These are phyloP conservation scores for Siderastrea radians DNA, from an alignment of 92 coral and sea anemone genomes.

Conservation along the genomic window DNA sequence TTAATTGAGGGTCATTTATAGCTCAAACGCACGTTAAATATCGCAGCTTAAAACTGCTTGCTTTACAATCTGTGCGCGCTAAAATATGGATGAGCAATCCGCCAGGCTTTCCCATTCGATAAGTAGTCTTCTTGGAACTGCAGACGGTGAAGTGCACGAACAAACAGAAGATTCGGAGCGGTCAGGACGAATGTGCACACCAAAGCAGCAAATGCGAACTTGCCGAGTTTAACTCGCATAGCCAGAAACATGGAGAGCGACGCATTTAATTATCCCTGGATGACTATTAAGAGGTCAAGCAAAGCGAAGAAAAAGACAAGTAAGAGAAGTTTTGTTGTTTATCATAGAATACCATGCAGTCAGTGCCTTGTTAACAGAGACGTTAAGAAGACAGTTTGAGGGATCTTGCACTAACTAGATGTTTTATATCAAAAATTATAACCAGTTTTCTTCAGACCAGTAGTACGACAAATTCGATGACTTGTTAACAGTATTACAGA, in stretches of 20 bases:
- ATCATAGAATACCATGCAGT: not conserved
- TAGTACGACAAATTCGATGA: not conserved
- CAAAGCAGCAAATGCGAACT: not conserved
- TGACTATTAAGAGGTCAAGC: not conserved
- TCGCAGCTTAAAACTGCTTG: not conserved
- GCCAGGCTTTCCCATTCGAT: slow-evolving; percentile 39
- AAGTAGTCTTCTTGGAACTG: slow-evolving; percentile 13
- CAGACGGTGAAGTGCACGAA: not conserved
- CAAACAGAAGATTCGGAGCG: not conserved
- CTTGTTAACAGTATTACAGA: not conserved
- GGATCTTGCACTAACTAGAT: slow-evolving; percentile 19
- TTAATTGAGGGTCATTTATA: not conserved
- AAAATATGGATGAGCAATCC: slow-evolving; percentile 8
- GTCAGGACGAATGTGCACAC: not conserved
- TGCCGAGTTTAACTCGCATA: not conserved
- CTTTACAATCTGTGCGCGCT: not conserved
- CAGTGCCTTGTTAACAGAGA: slow-evolving; percentile 20
- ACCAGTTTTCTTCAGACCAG: not conserved
- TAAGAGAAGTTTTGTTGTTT: slow-evolving; percentile 1
- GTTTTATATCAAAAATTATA: not conserved
- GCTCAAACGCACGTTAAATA: not conserved
- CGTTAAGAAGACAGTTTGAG: slow-evolving; percentile 15
- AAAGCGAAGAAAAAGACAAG: not conserved
- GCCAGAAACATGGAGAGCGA: not conserved
- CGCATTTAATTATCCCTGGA: slow-evolving; percentile 27